Percentiles rank a stretch among this genome's conserved stretches.
These are phyloP conservation scores for Semaprochilodus insignis DNA, from an alignment of 2,797 vertebrate genomes.

Conservation along the genomic window DNA sequence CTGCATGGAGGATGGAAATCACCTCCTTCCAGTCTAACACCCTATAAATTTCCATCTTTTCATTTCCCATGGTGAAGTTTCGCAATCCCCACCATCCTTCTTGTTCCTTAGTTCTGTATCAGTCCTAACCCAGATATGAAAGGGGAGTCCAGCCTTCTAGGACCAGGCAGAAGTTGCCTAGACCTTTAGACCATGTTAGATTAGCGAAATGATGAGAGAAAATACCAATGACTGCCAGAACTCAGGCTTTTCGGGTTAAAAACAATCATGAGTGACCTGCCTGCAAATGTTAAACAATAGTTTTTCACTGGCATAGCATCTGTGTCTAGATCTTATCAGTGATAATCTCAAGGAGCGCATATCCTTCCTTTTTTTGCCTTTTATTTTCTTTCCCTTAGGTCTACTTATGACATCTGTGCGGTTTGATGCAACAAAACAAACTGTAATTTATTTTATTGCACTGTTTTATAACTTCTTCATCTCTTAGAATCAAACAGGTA, in stretches of 20 bases:
- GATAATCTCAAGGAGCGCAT: neutral
- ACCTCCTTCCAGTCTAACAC: too few relatives aligned
- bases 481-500: too few relatives aligned
- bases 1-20: neutral
- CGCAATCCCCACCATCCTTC: too few relatives aligned
- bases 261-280: neutral
- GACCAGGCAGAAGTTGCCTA: too few relatives aligned
- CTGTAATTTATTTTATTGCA: too few relatives aligned
- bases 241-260: neutral
- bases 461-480: too few relatives aligned
- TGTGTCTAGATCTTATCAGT: neutral
- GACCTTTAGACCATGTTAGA: too few relatives aligned
- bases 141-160: too few relatives aligned
- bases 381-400: neutral
- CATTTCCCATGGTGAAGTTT: too few relatives aligned
- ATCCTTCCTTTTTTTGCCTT: neutral
- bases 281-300: constrained; percentile 1
- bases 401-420: neutral
- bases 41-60: too few relatives aligned
- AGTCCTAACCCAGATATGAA: too few relatives aligned
- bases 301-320: neutral
- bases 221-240: neutral
- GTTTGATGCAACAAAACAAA: neutral
- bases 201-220: neutral
- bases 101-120: too few relatives aligned